Conservation (phyloP, 2,888 invertebrate species). For the Platycheirus albimanus region DNA sequence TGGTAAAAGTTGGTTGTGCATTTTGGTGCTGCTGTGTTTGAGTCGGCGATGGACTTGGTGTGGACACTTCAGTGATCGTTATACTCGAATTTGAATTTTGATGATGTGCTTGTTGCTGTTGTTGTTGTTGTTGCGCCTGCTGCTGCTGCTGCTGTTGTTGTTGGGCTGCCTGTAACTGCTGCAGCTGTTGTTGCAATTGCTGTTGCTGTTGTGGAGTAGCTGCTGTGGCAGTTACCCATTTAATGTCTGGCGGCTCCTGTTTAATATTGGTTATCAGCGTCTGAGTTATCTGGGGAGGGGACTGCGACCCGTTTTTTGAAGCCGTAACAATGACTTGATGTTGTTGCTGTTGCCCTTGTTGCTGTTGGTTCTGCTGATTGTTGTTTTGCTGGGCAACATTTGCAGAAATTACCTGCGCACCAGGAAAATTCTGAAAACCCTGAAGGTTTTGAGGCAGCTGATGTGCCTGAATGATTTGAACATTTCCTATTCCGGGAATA, state of each 20-base stretch:
- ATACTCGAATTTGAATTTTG: conserved; percentile 52
- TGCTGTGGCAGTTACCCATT: conserved; percentile 78
- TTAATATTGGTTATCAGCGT: conserved; percentile 80
- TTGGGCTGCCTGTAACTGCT: conserved; percentile 75
- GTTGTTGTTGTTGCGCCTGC: conserved; percentile 51
- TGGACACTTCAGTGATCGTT: conserved; percentile 63
- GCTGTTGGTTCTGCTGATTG: conserved; percentile 76
- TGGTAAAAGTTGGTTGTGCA: conserved; percentile 59
- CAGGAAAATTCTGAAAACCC: conserved; percentile 75
- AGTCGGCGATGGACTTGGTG: conserved; percentile 62
- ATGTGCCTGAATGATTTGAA: conserved; percentile 85
- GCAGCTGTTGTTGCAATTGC: conserved; percentile 80
- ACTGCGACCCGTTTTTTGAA: conserved; percentile 80
- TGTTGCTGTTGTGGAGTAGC: conserved; percentile 80
- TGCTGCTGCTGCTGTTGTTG: conserved; percentile 63
- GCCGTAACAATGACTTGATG: conserved; percentile 78
- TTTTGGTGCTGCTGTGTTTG: conserved; percentile 67
- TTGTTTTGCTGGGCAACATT: conserved; percentile 74
- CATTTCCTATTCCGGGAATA: conserved; percentile 90
- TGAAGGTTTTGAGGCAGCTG: conserved; percentile 82
- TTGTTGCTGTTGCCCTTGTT: conserved; percentile 77
- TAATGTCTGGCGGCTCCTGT: conserved; percentile 81
- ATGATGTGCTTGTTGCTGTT: conserved; percentile 50
- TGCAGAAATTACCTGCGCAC: conserved; percentile 63
- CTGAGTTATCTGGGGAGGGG: conserved; percentile 79